These are phyloP conservation scores for Poecilia latipinna DNA, from an alignment of 2,113 vertebrate genomes.

Conservation along the genomic window DNA sequence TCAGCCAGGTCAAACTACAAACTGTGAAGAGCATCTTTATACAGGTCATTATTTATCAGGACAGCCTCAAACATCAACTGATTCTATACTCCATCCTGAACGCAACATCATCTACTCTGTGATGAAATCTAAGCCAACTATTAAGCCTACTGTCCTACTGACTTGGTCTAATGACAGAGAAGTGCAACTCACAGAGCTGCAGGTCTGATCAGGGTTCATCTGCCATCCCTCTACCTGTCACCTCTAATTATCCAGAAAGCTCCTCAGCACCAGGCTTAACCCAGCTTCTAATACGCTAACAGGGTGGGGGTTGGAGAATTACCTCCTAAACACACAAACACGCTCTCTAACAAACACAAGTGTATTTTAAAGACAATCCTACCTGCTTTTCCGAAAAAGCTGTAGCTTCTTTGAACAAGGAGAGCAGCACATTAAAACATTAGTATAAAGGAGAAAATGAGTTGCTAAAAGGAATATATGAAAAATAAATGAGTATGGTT, in stretches of 20 bases:
- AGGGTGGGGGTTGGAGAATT: conserved; percentile 50
- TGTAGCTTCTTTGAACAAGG: conserved; percentile 39
- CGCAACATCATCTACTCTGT: not conserved
- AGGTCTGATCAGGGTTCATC: conserved; percentile 29
- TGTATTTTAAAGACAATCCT: conserved; percentile 38
- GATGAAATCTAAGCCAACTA: not conserved
- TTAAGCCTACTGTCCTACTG: not conserved
- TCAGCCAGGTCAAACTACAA: not conserved
- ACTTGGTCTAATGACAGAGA: conserved; percentile 10
- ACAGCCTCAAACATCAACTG: not conserved
- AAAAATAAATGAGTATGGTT: not conserved
- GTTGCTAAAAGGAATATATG: not conserved
- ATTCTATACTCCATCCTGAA: not conserved
- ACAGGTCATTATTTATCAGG: not conserved
- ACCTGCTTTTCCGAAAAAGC: conserved; percentile 69
- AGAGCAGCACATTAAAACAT: not conserved
- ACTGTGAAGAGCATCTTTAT: not conserved
- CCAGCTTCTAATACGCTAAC: conserved; percentile 54
- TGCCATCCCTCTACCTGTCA: conserved; percentile 58
- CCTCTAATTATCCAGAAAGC: conserved; percentile 67
- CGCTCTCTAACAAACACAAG: conserved; percentile 23
- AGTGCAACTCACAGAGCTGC: not conserved
- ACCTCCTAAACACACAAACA: conserved; percentile 50
- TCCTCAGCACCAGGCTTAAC: conserved; percentile 66
- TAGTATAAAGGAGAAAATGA: not conserved